A percentile compares a stretch with the other conserved stretches of the same genome.
phyloP scores from a whole-genome alignment of 1,140 invertebrate species.

The Heliothis subflexa region DNA sequence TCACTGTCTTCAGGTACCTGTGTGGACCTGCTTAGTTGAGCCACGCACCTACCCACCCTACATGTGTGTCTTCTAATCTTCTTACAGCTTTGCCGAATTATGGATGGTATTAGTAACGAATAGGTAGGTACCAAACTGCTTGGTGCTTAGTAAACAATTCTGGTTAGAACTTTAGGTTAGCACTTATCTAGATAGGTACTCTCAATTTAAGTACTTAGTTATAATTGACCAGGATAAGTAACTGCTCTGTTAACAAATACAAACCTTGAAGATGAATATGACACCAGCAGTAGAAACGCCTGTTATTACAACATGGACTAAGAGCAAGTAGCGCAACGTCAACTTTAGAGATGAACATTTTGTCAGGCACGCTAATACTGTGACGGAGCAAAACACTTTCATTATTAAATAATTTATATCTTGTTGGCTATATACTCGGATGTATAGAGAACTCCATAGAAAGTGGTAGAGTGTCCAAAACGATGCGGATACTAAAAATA shows the following conservation, averaged over 20 bases:
- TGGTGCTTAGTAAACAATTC: no score
- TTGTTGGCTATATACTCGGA: conserved; percentile 59
- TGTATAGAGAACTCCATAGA: conserved; percentile 70
- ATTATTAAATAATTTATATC: conserved; percentile 51
- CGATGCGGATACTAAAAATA: conserved; percentile 55
- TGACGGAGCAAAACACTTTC: conserved; percentile 60
- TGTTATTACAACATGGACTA: conserved; percentile 64
- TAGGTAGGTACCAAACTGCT: no score
- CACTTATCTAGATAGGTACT: no score
- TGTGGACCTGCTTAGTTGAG: no score
- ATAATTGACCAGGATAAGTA: not conserved
- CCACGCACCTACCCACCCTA: no score
- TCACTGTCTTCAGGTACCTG: not conserved
- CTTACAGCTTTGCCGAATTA: no score
- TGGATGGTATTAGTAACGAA: no score
- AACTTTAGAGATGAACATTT: conserved; percentile 61
- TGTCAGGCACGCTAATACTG: conserved; percentile 60
- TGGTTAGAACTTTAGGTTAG: no score
- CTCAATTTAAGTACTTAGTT: no score
- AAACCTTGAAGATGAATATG: conserved; percentile 62
- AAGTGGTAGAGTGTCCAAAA: conserved; percentile 72
- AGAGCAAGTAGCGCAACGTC: conserved; percentile 63
- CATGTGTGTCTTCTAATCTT: no score
- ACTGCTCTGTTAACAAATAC: conserved; percentile 24
- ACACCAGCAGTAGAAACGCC: conserved; percentile 56